Evolutionary conservation across 2,888 invertebrate species (phyloP), one percentile per base, ranked within the genome.

Genomic region (Blomia tropicalis): DNA sequence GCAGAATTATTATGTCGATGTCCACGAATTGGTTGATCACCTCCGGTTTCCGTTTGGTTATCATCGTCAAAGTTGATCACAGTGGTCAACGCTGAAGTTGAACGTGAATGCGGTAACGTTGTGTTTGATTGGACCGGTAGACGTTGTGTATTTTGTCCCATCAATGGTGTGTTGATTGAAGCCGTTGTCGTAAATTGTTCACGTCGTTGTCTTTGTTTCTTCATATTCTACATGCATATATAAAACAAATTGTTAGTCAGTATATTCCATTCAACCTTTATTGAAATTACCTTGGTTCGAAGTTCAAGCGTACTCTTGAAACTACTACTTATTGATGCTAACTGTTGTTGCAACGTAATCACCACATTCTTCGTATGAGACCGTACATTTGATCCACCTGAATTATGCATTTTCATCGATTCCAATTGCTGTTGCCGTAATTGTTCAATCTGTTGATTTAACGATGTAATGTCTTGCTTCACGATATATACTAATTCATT

Each of bases 261-360:
- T n/a, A n/a, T n/a, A n/a, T n/a, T n/a, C n/a, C n/a, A n/a, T n/a
- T n/a, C n/a, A n/a, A n/a, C n/a, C n/a, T n/a, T n/a, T n/a, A n/a
- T n/a, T n/a, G 7, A 7, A 7, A 43, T 7, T 60, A 60, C 60
- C 81, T 98, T 93, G 19, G 95, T 95, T 70, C 96, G 79, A 23
- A 95, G 88, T 81, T 98, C 96, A 63, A 98, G 80, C 54, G 98
- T 92, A 77, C 86, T 87, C 76, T 96, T 95, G 74, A 98, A 98
- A 72, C 93, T 89, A 67, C 87, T 91, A 54, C 95, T 95, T 87
- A 98, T 95, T 66, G 84, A 84, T 32, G 95, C 96, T 69, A 98
- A 77, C 74, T 66, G 47, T 27, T 63, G 59, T 56, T 91, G 91
- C 65, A 91, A 75, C 4, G 90, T 85, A 65, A 92, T 80, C 7